phyloP scores from a whole-genome alignment of 1,140 invertebrate genomes.

The Caenorhabditis brenneri region DNA sequence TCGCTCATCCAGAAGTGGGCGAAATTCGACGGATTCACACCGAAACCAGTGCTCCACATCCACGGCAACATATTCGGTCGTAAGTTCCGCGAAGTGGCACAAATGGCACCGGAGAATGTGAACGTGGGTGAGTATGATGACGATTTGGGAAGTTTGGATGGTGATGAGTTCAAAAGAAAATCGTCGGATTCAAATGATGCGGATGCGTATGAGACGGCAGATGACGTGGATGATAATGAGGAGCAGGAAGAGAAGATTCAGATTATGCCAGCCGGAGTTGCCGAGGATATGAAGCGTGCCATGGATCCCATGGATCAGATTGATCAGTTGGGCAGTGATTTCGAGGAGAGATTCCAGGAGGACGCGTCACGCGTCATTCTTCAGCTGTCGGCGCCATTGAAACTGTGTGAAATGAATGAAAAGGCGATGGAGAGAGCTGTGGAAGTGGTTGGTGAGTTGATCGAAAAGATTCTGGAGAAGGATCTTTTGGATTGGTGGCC shows the following conservation, averaged over 20 bases:
- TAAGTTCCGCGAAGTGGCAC: background rate
- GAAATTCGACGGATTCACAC: background rate
- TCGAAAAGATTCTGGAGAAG: too few relatives aligned
- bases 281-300: background rate
- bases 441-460: background rate
- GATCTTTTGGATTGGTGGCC: too few relatives aligned
- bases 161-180: conserved; percentile 1
- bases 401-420: background rate
- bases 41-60: conserved; percentile 14
- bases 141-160: conserved; percentile 19
- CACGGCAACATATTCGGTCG: background rate
- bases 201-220: background rate
- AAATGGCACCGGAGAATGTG: conserved; percentile 9
- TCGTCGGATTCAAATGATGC: conserved; percentile 9
- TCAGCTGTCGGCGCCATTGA: background rate
- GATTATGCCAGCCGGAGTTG: background rate
- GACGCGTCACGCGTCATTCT: conserved; percentile 1
- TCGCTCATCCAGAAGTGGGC: background rate
- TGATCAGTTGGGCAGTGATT: conserved; percentile 1
- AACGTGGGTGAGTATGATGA: background rate
- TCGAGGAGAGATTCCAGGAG: conserved; percentile 26
- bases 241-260: background rate
- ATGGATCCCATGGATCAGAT: background rate
- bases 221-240: background rate
- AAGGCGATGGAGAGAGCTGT: background rate